These are phyloP conservation scores for Myrmecobius fasciatus DNA, from an alignment of 2,113 vertebrate species.

Conservation along the genomic window DNA sequence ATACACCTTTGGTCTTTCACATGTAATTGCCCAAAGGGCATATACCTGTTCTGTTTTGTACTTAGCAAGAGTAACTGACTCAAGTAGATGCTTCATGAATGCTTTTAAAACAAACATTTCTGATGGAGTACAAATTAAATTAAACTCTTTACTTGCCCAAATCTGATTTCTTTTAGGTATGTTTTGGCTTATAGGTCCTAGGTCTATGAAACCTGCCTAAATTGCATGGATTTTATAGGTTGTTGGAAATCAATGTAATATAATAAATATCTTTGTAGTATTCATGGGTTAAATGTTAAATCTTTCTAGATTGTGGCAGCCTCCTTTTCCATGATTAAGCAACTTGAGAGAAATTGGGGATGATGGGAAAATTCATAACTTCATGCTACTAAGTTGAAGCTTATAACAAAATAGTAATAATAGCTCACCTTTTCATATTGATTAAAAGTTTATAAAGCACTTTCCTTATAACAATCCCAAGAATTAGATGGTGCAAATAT, in stretches of 20 bases:
- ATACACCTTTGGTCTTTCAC: not conserved
- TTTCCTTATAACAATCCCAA: not conserved
- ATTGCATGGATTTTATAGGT: slow-evolving; percentile 63
- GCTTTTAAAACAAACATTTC: slow-evolving; percentile 4
- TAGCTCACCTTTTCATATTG: not conserved
- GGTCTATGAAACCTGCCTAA: slow-evolving; percentile 41
- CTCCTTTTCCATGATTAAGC: not conserved
- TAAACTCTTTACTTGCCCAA: slow-evolving; percentile 26
- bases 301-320: slow-evolving; percentile 30
- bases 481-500: not conserved
- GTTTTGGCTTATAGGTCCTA: slow-evolving; percentile 46
- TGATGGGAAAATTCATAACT: not conserved
- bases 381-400: not conserved
- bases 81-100: slow-evolving; percentile 15
- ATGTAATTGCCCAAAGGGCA: not conserved
- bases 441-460: not conserved
- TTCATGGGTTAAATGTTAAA: slow-evolving; percentile 62
- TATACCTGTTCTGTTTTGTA: not conserved
- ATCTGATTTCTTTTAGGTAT: not conserved
- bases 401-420: not conserved
- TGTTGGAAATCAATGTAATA: slow-evolving; percentile 45
- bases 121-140: slow-evolving; percentile 9
- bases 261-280: slow-evolving; percentile 41
- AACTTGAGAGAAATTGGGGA: not conserved
- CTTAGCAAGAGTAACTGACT: not conserved